These are phyloP conservation scores for Laupala kohalensis DNA, from an alignment of 1,140 invertebrate genomes.

Conservation along the genomic window DNA sequence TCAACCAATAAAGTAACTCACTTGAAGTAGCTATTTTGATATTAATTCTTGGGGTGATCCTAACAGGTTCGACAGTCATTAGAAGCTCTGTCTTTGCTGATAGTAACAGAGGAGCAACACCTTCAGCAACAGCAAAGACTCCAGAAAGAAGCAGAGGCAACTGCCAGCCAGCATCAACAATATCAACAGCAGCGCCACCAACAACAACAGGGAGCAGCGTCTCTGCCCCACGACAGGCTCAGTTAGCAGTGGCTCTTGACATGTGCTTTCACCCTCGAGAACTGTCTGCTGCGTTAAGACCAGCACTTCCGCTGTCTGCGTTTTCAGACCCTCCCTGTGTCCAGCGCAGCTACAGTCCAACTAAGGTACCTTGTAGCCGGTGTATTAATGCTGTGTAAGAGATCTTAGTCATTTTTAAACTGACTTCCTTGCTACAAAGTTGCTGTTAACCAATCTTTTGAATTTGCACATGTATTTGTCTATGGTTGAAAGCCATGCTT, in stretches of 20 bases:
- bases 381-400: neutral
- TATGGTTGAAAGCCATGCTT: neutral
- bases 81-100: constrained; percentile 41
- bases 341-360: neutral
- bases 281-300: neutral
- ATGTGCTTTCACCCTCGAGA: neutral
- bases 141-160: constrained; percentile 2
- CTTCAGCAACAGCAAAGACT: neutral
- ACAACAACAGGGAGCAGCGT: neutral
- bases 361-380: neutral
- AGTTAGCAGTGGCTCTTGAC: constrained; percentile 7
- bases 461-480: neutral
- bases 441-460: neutral
- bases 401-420: neutral
- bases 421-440: neutral
- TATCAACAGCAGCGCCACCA: neutral
- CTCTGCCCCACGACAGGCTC: constrained; percentile 4
- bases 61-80: constrained; percentile 45
- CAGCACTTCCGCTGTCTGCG: neutral
- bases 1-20: too few species aligned
- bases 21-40: too few species aligned
- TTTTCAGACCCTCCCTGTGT: neutral
- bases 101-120: constrained; percentile 23
- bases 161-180: neutral
- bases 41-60: too few species aligned